phyloP scores from a whole-genome alignment of 2,797 vertebrate genomes.

The Zonotrichia albicollis region DNA sequence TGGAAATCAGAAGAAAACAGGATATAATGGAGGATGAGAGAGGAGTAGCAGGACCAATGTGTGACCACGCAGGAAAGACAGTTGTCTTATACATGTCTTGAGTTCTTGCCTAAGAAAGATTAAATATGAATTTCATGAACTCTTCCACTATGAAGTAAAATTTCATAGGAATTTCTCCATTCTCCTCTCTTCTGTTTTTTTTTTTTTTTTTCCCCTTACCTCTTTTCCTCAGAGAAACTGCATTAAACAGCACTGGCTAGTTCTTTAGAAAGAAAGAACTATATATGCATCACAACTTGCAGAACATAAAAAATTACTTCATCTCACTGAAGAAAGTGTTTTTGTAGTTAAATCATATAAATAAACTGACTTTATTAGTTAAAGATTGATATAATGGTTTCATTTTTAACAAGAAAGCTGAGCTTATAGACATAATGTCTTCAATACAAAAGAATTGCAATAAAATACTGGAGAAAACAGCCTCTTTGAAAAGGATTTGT shows the following conservation, averaged over 20 bases:
- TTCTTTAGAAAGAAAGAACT: not conserved
- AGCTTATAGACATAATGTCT: not conserved
- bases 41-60: accelerated
- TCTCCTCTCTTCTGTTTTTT: not conserved
- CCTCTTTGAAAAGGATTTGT: not conserved
- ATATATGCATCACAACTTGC: not conserved
- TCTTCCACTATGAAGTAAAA: not conserved
- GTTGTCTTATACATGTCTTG: not conserved
- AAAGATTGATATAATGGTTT: not conserved
- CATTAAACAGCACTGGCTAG: not conserved
- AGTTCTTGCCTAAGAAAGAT: not conserved
- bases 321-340: not conserved
- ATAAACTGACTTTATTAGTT: not conserved
- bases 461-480: not conserved
- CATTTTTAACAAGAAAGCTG: not conserved
- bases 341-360: not conserved
- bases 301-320: not conserved
- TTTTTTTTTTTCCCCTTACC: not conserved
- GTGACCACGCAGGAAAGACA: not conserved
- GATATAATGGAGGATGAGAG: not conserved
- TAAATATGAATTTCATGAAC: not conserved
- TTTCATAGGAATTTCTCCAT: not conserved
- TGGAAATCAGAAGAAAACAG: not conserved
- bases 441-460: not conserved
- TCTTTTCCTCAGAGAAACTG: not conserved